Evolutionary conservation across 2,797 vertebrate genomes (phyloP), one percentile per base, ranked within the genome.

Genomic region (Micromesistius poutassou): DNA sequence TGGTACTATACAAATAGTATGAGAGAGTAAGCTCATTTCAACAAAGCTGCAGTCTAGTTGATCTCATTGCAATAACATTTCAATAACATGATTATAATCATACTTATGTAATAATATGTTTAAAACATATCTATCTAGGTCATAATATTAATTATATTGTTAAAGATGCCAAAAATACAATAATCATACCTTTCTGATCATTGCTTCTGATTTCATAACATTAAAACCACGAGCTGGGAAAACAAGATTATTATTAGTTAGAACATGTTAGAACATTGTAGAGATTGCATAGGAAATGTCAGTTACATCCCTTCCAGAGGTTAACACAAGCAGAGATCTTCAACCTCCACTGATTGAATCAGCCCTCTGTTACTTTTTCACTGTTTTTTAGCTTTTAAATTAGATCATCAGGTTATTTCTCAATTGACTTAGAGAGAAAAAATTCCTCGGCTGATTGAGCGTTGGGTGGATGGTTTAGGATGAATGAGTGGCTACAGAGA

Each of bases 131-230:
- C 19, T 55, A 22, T 55, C 4, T 55, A 5, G 46, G 19, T 55
- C 46, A 42, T 42, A 10, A 68, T 10, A 68, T 28, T 28, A 28
- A n/a, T 22, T 68, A 25, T 9, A 66, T 68, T 28, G 25, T 12
- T 68, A 13, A 68, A 4, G 9, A 28, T 28, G 19, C 1, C 1
- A 62, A 62, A 7, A 22, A 40, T 42, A 3, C 1, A 9, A 0
- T 25, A 6, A 25, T 25, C 68, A 84, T 89, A 97, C 97, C 96
- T 98, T 98, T 77, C 96, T 94, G 86, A 97, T 89, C 97, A 98
- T 98, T 1, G 81, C 89, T 80, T 98, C 96, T 0, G 97, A 83
- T 89, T 97, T 98, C 84, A 94, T 89, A 79, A 96, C 86, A 77
- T 94, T 95, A 16, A 98, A 98, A 89, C 83, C 91, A 62, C 97